phyloP scores from a whole-genome alignment of 2,888 invertebrate genomes.

The Pristionchus entomophagus region DNA sequence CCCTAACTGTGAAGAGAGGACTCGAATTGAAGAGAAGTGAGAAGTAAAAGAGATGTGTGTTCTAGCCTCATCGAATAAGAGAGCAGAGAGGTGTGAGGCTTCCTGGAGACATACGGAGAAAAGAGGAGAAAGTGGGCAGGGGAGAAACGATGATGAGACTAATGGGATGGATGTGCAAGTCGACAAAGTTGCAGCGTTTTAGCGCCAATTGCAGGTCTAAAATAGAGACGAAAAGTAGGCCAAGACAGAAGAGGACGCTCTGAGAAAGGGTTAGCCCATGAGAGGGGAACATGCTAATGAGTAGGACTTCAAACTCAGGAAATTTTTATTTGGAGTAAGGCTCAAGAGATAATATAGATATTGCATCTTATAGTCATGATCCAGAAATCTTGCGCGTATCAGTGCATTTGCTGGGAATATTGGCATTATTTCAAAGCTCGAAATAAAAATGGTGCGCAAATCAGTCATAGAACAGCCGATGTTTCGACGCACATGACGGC shows the following conservation, averaged over 20 bases:
- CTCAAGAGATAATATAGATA: too few relatives aligned
- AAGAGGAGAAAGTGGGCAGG: neutral
- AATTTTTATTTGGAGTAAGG: too few relatives aligned
- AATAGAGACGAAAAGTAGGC: neutral
- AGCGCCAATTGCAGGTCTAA: neutral
- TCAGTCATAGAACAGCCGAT: neutral
- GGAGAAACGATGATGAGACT: conserved; percentile 18
- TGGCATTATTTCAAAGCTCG: too few relatives aligned
- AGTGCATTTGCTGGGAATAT: too few relatives aligned
- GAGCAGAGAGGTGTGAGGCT: neutral
- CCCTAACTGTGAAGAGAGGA: neutral
- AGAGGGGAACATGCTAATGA: too few relatives aligned
- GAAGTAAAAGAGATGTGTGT: neutral
- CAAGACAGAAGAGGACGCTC: neutral
- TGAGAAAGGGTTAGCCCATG: neutral
- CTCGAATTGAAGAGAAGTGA: neutral
- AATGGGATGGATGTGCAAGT: conserved; percentile 6
- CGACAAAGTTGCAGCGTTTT: neutral
- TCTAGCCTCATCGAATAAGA: neutral
- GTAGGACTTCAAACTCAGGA: too few relatives aligned
- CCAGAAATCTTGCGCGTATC: too few relatives aligned
- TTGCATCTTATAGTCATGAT: too few relatives aligned
- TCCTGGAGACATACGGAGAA: neutral
- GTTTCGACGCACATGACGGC: neutral
- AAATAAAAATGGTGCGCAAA: too few relatives aligned